Evolutionary conservation across 2,888 invertebrate genomes (phyloP).

Genomic region (Heteromurus nitidus): DNA sequence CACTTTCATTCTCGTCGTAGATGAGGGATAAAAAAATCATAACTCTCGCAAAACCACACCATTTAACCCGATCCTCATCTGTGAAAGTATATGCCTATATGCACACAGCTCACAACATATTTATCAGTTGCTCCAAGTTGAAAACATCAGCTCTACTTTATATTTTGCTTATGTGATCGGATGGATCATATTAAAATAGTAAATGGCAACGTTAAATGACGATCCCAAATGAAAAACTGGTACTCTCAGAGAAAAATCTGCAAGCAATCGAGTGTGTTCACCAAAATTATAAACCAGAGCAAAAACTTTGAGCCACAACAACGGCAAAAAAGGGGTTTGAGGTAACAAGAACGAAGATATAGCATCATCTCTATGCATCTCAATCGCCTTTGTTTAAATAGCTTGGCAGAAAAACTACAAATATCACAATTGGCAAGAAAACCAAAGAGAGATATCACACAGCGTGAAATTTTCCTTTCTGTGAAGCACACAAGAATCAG

Average conservation of each 20-base stretch:
- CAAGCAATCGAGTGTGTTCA: too few species aligned
- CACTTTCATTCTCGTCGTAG: slow-evolving; percentile 55
- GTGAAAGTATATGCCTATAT: slow-evolving; percentile 6
- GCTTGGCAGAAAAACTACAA: not conserved
- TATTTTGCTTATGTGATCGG: too few species aligned
- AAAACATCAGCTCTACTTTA: too few species aligned
- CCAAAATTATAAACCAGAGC: slow-evolving; percentile 34
- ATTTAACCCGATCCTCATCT: not conserved
- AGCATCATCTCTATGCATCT: not conserved
- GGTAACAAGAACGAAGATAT: not conserved
- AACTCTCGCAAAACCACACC: slow-evolving; percentile 2
- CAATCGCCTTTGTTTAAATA: slow-evolving; percentile 4
- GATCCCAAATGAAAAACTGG: too few species aligned
- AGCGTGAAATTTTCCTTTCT: slow-evolving; percentile 4
- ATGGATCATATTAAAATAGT: too few species aligned
- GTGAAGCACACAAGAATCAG: not conserved
- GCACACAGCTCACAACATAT: too few species aligned
- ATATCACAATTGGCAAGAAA: not conserved
- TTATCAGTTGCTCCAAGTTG: too few species aligned
- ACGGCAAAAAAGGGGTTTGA: not conserved
- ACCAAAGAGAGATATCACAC: not conserved
- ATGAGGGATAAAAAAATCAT: slow-evolving; percentile 30
- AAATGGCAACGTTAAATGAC: too few species aligned
- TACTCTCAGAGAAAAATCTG: too few species aligned
- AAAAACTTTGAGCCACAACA: slow-evolving; percentile 40